Percentiles rank a stretch among this genome's conserved stretches.
Conservation (phyloP, 2,797 vertebrate genomes). For the Sorex maritimensis region DNA sequence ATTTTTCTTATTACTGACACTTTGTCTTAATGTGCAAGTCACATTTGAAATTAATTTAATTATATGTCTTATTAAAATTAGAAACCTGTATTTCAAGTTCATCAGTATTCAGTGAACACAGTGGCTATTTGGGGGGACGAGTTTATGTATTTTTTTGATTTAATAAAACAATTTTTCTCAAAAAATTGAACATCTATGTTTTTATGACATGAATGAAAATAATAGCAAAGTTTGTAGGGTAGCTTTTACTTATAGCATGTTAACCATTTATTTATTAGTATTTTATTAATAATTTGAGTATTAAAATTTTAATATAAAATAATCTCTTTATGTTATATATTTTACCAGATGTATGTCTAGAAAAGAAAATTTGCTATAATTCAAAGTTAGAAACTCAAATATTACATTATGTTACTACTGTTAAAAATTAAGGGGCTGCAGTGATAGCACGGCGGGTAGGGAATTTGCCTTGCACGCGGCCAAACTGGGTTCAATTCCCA, state of each 20-base stretch:
- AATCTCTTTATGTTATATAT: background rate
- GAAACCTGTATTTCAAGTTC: conserved; percentile 62
- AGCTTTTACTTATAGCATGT: background rate
- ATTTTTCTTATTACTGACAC: conserved; percentile 59
- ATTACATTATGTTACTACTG: no score
- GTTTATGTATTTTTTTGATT: conserved; percentile 11
- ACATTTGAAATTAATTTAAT: conserved; percentile 62
- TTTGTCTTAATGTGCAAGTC: background rate
- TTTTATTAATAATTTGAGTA: background rate
- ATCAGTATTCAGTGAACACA: conserved; percentile 52
- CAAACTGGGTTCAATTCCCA: no score
- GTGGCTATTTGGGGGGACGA: background rate
- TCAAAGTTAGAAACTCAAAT: background rate
- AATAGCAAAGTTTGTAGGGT: background rate
- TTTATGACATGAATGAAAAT: conserved; percentile 18
- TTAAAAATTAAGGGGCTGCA: no score
- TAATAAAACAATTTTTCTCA: background rate
- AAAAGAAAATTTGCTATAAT: background rate
- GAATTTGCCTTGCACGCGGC: no score
- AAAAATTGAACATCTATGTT: background rate
- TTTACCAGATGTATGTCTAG: background rate
- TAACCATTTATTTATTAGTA: background rate
- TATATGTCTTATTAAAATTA: conserved; percentile 77
- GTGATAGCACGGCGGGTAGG: no score
- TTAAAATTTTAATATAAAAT: background rate